phyloP scores from a whole-genome alignment of 2,113 vertebrate species.

The Prionailurus viverrinus region DNA sequence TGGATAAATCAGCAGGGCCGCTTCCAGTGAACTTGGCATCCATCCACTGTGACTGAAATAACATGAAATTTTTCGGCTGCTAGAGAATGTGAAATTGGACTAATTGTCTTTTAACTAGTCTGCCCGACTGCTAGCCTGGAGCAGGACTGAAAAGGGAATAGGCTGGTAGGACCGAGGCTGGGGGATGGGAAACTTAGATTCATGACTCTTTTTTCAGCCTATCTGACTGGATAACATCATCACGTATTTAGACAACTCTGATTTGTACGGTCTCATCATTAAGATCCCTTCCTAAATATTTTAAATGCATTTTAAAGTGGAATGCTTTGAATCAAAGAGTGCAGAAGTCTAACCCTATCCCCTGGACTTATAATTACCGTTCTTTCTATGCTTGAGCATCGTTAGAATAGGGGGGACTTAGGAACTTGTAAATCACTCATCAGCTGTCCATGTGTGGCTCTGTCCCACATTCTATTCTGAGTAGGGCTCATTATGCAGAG shows the following conservation, averaged over 20 bases:
- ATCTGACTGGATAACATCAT: not conserved
- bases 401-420: not conserved
- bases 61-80: constrained; percentile 94
- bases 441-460: not conserved
- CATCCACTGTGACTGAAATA: constrained; percentile 93
- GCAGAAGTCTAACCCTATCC: not conserved
- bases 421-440: not conserved
- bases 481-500: not conserved
- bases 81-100: constrained; percentile 94
- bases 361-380: not conserved
- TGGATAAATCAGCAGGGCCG: constrained; percentile 89
- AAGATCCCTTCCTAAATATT: constrained; percentile 62
- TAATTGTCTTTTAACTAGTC: constrained; percentile 94
- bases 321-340: constrained; percentile 56
- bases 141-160: constrained; percentile 67
- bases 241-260: not conserved
- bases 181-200: constrained; percentile 50
- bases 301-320: constrained; percentile 46
- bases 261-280: constrained; percentile 10
- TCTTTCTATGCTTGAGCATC: constrained; percentile 29
- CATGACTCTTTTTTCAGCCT: constrained; percentile 46
- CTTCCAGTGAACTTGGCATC: constrained; percentile 93
- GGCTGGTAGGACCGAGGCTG: not conserved
- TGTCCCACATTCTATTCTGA: not conserved
- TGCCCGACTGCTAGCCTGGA: constrained; percentile 85